phyloP scores from a whole-genome alignment of 2,113 vertebrate species.

The Thunnus thynnus region DNA sequence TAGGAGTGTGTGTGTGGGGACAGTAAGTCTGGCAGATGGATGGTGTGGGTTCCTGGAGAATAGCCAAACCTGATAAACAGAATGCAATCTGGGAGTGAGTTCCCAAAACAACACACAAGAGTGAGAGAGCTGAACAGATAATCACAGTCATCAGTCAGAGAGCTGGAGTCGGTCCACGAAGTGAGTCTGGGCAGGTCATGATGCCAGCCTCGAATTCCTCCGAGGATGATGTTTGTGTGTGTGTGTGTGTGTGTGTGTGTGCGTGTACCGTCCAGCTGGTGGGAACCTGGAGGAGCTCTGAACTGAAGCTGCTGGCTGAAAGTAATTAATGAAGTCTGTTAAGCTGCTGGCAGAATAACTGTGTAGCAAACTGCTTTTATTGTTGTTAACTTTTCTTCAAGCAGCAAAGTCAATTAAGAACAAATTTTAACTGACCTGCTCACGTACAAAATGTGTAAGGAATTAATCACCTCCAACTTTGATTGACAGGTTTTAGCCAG shows the following conservation, averaged over 20 bases:
- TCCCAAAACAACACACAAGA: slow-evolving; percentile 40
- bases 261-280: slow-evolving; percentile 43
- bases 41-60: slow-evolving; percentile 33
- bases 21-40: slow-evolving; percentile 50
- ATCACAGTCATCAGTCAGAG: slow-evolving; percentile 60
- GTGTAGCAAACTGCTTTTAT: not conserved
- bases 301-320: slow-evolving; percentile 21
- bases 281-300: slow-evolving; percentile 40
- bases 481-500: too few species aligned
- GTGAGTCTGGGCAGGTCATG: slow-evolving; percentile 58
- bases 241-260: slow-evolving; percentile 22
- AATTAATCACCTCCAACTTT: too few species aligned
- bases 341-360: slow-evolving; percentile 4
- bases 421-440: too few species aligned
- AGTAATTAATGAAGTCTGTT: slow-evolving; percentile 55
- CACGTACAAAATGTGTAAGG: too few species aligned
- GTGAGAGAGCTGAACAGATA: slow-evolving; percentile 36
- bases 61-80: slow-evolving; percentile 27
- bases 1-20: slow-evolving; percentile 31
- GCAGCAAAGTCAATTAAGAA: too few species aligned
- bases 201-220: slow-evolving; percentile 63
- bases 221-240: slow-evolving; percentile 29
- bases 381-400: too few species aligned
- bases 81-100: slow-evolving; percentile 19
- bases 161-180: slow-evolving; percentile 55